These are phyloP conservation scores for Melanerpes aurifrons DNA, from an alignment of 2,113 vertebrate species.

Conservation along the genomic window DNA sequence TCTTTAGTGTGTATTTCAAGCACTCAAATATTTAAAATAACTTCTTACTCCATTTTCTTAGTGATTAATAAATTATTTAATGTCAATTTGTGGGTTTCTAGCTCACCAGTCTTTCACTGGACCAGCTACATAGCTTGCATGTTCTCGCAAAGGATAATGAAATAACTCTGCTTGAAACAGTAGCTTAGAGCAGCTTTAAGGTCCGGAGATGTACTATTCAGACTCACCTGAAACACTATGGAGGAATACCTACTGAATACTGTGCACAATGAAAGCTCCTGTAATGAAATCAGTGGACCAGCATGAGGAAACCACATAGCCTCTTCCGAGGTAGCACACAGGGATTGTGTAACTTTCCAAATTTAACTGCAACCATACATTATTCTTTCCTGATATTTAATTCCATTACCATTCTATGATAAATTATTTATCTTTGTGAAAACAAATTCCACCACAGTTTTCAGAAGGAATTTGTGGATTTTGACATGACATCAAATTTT, in stretches of 20 bases:
- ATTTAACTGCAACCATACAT: not conserved
- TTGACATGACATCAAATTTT: not conserved
- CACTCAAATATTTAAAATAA: not conserved
- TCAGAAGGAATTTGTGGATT: not conserved
- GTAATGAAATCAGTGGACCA: not conserved
- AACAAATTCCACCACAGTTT: not conserved
- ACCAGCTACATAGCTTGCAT: not conserved
- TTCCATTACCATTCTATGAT: not conserved
- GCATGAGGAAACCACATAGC: not conserved
- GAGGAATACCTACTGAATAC: not conserved
- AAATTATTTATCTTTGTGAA: not conserved
- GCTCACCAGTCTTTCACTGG: not conserved
- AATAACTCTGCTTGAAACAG: not conserved
- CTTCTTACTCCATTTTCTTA: not conserved
- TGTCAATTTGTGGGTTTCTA: not conserved
- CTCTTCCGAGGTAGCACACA: not conserved
- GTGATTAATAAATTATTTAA: not conserved
- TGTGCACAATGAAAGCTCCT: not conserved
- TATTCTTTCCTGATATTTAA: not conserved
- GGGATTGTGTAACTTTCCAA: not conserved
- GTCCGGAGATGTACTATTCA: not conserved
- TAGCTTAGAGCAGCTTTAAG: not conserved
- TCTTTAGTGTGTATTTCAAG: not conserved
- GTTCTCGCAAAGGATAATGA: not conserved
- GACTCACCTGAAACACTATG: not conserved